Conservation (phyloP, 2,797 vertebrate genomes). For the Myotis planiceps region DNA sequence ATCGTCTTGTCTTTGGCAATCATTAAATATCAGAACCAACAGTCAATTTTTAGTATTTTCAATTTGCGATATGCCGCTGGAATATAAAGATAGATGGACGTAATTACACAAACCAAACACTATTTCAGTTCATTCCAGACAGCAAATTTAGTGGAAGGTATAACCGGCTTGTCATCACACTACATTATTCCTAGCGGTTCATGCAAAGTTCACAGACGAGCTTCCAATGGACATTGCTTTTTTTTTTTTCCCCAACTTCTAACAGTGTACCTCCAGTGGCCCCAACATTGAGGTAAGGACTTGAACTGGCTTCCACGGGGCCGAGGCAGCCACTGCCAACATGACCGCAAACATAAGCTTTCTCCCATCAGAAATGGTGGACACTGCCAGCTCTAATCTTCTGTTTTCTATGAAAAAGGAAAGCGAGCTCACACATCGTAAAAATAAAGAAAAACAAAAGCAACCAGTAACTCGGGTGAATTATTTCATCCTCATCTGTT, state of each 20-base stretch:
- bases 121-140: slow-evolving; percentile 98
- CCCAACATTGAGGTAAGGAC: slow-evolving; percentile 91
- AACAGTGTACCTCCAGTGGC: slow-evolving; percentile 83
- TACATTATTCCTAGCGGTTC: slow-evolving; percentile 99
- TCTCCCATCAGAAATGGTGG: not conserved
- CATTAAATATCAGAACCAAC: slow-evolving; percentile 99
- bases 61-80: slow-evolving; percentile 99
- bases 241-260: slow-evolving; percentile 80
- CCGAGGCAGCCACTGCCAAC: slow-evolving; percentile 47
- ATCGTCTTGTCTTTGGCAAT: slow-evolving; percentile 97
- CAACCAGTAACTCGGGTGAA: not conserved
- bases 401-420: not conserved
- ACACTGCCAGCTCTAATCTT: not conserved
- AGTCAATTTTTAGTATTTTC: slow-evolving; percentile 99
- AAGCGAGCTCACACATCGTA: not conserved
- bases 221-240: slow-evolving; percentile 93
- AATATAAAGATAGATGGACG: slow-evolving; percentile 99
- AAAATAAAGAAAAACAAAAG: slow-evolving; percentile 11
- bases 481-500: not conserved
- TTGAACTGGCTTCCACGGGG: slow-evolving; percentile 67
- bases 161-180: slow-evolving; percentile 97
- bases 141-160: slow-evolving; percentile 99
- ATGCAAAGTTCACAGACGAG: slow-evolving; percentile 99
- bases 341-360: not conserved
- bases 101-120: slow-evolving; percentile 99